These are phyloP conservation scores for Glaucomys volans DNA, from an alignment of 2,113 vertebrate species.

Conservation along the genomic window DNA sequence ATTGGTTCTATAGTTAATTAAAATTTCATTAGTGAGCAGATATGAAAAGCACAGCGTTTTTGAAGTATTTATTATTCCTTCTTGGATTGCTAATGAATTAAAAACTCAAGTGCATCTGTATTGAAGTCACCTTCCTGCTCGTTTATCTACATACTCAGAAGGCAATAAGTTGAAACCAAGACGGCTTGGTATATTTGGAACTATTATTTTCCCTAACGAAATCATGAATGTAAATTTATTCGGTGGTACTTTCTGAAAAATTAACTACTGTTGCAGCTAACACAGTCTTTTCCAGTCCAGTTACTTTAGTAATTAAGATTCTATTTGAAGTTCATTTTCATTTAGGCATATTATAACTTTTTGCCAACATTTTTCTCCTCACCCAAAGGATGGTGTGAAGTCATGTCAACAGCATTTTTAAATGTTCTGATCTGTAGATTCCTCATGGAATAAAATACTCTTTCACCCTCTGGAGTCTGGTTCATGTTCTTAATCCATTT, in stretches of 20 bases:
- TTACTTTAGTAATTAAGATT: slow-evolving; percentile 76
- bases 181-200: slow-evolving; percentile 61
- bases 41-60: slow-evolving; percentile 81
- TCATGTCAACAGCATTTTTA: neutral
- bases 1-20: slow-evolving; percentile 85
- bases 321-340: slow-evolving; percentile 69
- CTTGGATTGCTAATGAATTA: slow-evolving; percentile 84
- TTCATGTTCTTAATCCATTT: slow-evolving; percentile 54
- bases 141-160: slow-evolving; percentile 70
- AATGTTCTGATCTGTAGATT: slow-evolving; percentile 63
- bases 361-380: slow-evolving; percentile 63
- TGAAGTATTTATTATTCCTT: slow-evolving; percentile 85
- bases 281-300: slow-evolving; percentile 68
- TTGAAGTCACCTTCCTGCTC: slow-evolving; percentile 81
- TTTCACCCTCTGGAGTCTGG: slow-evolving; percentile 67
- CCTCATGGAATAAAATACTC: slow-evolving; percentile 55
- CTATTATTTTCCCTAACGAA: slow-evolving; percentile 72
- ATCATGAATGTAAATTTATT: slow-evolving; percentile 84
- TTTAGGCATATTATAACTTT: slow-evolving; percentile 67
- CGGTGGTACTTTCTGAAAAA: slow-evolving; percentile 83
- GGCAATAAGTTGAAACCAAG: slow-evolving; percentile 78
- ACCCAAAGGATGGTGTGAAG: slow-evolving; percentile 79
- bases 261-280: slow-evolving; percentile 80
- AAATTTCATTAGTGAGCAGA: slow-evolving; percentile 83
- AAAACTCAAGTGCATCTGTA: slow-evolving; percentile 76